Percentiles rank a stretch among this genome's conserved stretches.
These are phyloP conservation scores for Pelochelys cantorii DNA, from an alignment of 2,797 vertebrate species.

Conservation along the genomic window DNA sequence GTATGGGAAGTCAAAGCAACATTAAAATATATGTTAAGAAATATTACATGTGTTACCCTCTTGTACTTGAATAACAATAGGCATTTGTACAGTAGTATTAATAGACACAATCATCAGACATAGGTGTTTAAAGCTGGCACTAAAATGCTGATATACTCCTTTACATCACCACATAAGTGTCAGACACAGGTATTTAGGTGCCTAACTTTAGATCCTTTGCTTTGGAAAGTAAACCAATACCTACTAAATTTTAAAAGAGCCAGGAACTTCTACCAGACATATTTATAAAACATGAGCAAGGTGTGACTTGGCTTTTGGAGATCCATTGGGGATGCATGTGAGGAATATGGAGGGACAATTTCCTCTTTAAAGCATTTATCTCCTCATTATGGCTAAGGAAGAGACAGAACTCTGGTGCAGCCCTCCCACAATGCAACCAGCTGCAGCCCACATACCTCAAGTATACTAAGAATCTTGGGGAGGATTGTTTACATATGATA, in stretches of 20 bases:
- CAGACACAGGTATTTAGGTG: background rate
- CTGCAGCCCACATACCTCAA: background rate
- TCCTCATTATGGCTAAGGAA: conserved; percentile 32
- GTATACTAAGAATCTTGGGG: background rate
- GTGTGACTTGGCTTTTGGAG: conserved; percentile 25
- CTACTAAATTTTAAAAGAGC: conserved; percentile 10
- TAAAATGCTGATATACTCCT: background rate
- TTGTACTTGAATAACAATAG: background rate
- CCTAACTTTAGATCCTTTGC: background rate
- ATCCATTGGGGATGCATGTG: conserved; percentile 43
- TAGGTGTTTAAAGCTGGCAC: background rate
- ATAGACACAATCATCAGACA: background rate
- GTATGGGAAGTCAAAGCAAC: background rate
- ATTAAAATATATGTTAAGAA: background rate
- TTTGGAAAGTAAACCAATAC: background rate
- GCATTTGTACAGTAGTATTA: background rate
- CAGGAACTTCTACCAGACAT: conserved; percentile 18
- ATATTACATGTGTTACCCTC: background rate
- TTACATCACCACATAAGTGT: background rate
- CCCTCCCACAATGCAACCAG: conserved; percentile 1
- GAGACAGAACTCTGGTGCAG: conserved; percentile 6
- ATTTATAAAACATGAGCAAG: conserved; percentile 42
- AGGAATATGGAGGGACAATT: background rate
- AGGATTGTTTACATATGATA: background rate
- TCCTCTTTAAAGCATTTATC: conserved; percentile 50